Conservation (phyloP, 2,797 vertebrate genomes). For the Leptoclinus maculatus region DNA sequence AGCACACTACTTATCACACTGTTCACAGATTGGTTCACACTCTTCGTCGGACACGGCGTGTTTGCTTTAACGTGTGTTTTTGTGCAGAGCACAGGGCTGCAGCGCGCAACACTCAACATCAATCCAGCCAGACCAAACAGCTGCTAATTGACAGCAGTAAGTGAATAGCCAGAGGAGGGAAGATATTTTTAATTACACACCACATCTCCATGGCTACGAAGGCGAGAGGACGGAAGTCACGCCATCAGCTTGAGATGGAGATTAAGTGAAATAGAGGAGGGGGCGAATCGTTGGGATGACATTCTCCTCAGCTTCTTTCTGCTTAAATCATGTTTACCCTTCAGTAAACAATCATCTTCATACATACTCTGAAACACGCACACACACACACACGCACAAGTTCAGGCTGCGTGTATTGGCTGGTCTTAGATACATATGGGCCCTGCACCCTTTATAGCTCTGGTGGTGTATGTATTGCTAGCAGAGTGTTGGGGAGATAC, state of each 20-base stretch:
- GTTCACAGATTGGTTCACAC: constrained; percentile 11
- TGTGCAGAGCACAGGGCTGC: constrained; percentile 14
- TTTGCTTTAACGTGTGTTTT: no score
- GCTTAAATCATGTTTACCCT: constrained; percentile 66
- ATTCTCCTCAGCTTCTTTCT: constrained; percentile 53
- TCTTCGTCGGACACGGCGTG: constrained; percentile 13
- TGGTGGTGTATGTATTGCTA: constrained; percentile 48
- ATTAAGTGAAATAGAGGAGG: constrained; percentile 40
- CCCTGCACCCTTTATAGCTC: constrained; percentile 29
- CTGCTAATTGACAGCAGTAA: constrained; percentile 81
- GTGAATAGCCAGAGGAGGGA: constrained; percentile 74
- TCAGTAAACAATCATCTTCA: constrained; percentile 68
- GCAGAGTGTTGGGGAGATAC: constrained; percentile 47
- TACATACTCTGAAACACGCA: constrained; percentile 27
- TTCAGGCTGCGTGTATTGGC: constrained; percentile 41
- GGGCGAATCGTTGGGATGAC: constrained; percentile 41
- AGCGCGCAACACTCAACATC: constrained; percentile 33
- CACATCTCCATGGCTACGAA: constrained; percentile 68
- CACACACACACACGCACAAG: constrained; percentile 24
- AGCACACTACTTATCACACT: background rate
- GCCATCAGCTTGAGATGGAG: constrained; percentile 61
- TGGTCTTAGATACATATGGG: constrained; percentile 16
- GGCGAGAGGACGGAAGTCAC: constrained; percentile 53
- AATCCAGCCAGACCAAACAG: constrained; percentile 54
- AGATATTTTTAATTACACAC: constrained; percentile 82